phyloP scores from a whole-genome alignment of 2,113 vertebrate genomes.

The Struthidea cinerea region DNA sequence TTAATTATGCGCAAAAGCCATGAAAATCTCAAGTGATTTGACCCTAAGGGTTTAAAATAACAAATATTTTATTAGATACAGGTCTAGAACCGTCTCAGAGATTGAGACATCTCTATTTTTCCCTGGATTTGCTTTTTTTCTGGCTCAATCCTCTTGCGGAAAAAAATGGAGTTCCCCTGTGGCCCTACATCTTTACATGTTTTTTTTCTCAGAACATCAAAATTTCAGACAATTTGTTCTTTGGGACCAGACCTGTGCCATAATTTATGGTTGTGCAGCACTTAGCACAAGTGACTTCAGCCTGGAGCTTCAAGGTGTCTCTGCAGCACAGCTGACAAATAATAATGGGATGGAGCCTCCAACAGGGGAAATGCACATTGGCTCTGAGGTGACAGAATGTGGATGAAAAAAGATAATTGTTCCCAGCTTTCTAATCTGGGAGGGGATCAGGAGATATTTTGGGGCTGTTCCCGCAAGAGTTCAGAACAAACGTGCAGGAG shows the following conservation, averaged over 20 bases:
- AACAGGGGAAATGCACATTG: background rate
- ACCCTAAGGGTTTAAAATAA: background rate
- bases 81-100: background rate
- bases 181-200: background rate
- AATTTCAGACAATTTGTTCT: background rate
- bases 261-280: background rate
- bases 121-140: background rate
- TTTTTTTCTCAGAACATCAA: background rate
- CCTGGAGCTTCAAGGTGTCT: background rate
- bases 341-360: background rate
- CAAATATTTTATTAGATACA: background rate
- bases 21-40: background rate
- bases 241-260: background rate
- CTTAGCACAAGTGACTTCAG: background rate
- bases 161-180: background rate
- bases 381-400: accelerated
- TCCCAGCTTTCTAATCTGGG: background rate
- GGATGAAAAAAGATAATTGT: background rate
- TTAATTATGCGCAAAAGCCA: background rate
- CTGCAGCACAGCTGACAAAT: background rate
- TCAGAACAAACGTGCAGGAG: background rate
- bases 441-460: background rate
- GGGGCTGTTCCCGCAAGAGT: background rate
- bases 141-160: background rate
- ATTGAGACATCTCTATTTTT: background rate